Base-by-base conservation (phyloP, 2,888 invertebrate species). In the Eupithecia centaureata region DNA sequence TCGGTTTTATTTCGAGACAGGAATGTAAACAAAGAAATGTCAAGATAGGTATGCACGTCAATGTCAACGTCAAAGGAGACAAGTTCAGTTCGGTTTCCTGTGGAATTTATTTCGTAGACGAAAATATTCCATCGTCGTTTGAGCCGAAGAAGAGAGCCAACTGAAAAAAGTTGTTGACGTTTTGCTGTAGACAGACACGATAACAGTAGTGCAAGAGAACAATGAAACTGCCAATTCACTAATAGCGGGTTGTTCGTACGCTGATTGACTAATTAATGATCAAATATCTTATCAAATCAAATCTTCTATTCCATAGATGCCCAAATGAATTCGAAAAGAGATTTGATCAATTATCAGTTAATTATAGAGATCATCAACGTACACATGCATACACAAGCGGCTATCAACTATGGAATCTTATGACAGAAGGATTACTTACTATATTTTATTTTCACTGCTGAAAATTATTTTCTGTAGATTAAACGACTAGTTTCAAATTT, bases 11-110 rank as follows among this genome's bases (percentile, higher is more conserved):
- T 57, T 57, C 57, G 32, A 57, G 57, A 30, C 12, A 57, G 56
- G 57, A 57, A 57, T 57, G 57, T 57, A 28, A 57, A 57, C 32
- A 57, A 57, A 57, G 57, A 18, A 30, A 57, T 32, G 57, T 57
- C 56, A 57, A 32, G 57, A 57, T 57, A 56, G 54, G 30, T 56
- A 56, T 56, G 57, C 18, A 57, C 32, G 57, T 28, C 30, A 28
- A n/a, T 56, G 27, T 56, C 28, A 30, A 57, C 57, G 57, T 57
- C 32, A 57, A 57, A 57, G 22, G 12, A n/a, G 30, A 57, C 32
- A 57, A 22, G 30, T 30, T 56, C 54, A 56, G 30, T n/a, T 28
- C 57, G 57, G 57, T 33, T 57, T 28, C 30, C 57, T 32, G 18
- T 30, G 32, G 57, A 28, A 56, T 56, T 56, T 28, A 28, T 28